Evolutionary conservation across 2,888 invertebrate genomes (phyloP).

Genomic region (Lucinisca nassula): DNA sequence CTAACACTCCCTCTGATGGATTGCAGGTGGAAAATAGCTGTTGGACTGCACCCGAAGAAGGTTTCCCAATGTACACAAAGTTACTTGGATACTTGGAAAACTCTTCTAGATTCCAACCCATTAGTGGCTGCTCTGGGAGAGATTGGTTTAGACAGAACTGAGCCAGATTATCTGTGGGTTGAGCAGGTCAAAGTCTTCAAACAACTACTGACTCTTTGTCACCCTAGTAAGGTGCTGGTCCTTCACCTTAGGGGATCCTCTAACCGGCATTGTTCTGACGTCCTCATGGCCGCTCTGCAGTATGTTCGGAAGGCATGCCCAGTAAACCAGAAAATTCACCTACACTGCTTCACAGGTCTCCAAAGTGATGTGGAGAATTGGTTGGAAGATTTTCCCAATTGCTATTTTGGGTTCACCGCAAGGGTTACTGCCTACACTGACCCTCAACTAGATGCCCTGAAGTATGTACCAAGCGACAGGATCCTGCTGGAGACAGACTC

Average conservation of each 20-base stretch:
- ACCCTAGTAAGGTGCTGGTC: neutral
- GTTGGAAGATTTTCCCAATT: neutral
- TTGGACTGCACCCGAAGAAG: slow-evolving; percentile 12
- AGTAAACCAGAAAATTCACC: neutral
- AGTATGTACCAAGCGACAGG: neutral
- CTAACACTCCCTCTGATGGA: neutral
- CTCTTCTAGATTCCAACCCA: neutral
- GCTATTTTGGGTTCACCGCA: neutral
- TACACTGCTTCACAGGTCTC: neutral
- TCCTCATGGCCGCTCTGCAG: neutral
- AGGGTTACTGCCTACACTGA: neutral
- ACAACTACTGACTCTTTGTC: neutral
- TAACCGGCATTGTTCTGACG: neutral
- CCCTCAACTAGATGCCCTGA: neutral
- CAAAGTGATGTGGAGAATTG: neutral
- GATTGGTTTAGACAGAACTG: slow-evolving; percentile 1
- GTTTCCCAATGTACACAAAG: neutral
- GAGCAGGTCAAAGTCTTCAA: neutral
- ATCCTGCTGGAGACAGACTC: neutral
- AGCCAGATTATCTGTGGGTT: neutral
- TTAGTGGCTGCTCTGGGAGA: neutral
- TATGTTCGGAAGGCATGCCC: neutral
- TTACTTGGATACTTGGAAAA: neutral
- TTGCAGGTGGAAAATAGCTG: neutral
- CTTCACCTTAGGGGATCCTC: neutral